Evolutionary conservation across 2,797 vertebrate species (phyloP), one percentile per base, ranked within the genome.

Genomic region (Sebastes glaucus): DNA sequence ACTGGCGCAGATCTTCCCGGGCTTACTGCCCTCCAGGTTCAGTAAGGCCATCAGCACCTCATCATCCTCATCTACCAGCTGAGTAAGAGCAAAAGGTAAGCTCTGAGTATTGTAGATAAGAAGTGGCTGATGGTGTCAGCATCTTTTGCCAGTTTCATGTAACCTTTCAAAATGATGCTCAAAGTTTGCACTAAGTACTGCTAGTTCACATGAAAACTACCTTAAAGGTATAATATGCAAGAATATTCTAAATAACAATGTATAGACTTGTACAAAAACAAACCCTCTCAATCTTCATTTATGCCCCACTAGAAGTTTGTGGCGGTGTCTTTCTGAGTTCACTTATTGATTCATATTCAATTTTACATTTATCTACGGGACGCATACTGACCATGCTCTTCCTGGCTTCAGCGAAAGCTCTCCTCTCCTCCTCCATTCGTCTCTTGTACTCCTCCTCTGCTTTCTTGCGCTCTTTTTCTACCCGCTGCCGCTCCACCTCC

Each of bases 341-440:
- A 28, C 33, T 46, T 27, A 7, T 33, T 5, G 9, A 23, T 33
- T 52, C 18, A 1, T 14, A 3, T 4, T 52, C 1, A 60, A 60
- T 64, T 28, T 62, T 52, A 6, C 32, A 22, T n/a, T n/a, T 2
- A 46, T 80, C 16, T n/a, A 13, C 22, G 4, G 10, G 7, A 62
- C 4, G 3, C 7, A 71, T 74, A 88, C 32, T 93, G 85, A 99
- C 99, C 98, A 99, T 98, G 94, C 96, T 98, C 88, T 95, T 98
- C 82, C 98, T 97, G 60, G 99, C 99, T 93, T 99, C 97, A 11
- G 98, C 98, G 74, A 99, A 99, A 66, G 97, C 97, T 92, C 89
- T 96, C 87, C 97, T 98, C 92, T 99, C 99, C 77, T 99, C 98
- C 88, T 97, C 96, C 87, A 98, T 99, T 74, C 98, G 97, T 87